Base-by-base conservation (phyloP, 2,888 invertebrate species). In the Lapara coniferarum region DNA sequence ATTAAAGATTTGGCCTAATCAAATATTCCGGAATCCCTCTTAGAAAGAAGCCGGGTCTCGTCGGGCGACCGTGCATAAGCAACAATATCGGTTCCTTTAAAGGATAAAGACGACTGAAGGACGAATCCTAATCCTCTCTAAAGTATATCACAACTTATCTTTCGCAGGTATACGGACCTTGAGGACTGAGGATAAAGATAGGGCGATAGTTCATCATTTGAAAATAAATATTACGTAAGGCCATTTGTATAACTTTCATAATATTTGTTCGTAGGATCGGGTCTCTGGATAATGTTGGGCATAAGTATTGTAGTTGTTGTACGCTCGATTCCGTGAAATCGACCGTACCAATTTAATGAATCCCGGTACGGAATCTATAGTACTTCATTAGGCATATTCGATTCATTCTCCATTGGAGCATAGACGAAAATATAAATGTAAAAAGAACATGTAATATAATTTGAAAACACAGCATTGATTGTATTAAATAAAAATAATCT, bases 21-120 rank as follows among this genome's bases (percentile, higher is more conserved):
- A 89, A 91, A 91, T 91, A 90, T 90, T 91, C 89, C 81, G 86
- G 85, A 84, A 89, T 88, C 87, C 86, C 85, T 85, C 85, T 86
- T 87, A 85, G 85, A 87, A 89, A 86, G 84, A 85, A 85, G 82
- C 81, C 74, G 79, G 80, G 81, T 71, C 80, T 77, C 77, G 79
- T 77, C 78, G 81, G 81, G 85, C 84, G 84, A 76, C 84, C 85
- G 86, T 86, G 89, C 88, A 89, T 88, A 90, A 88, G 87, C 89
- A 89, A 90, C 89, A 87, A 89, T 89, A 89, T 88, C 86, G 86
- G 84, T 83, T 88, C 87, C 88, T 88, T 88, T 88, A 85, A 87
- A 88, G 87, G 90, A 90, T 87, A 87, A 89, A 88, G 84, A 79
- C 84, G 86, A 84, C 84, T 86, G 81, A 87, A 89, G 85, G 86